Conservation (phyloP, 2,888 invertebrate genomes). For the Clostera curtula region DNA sequence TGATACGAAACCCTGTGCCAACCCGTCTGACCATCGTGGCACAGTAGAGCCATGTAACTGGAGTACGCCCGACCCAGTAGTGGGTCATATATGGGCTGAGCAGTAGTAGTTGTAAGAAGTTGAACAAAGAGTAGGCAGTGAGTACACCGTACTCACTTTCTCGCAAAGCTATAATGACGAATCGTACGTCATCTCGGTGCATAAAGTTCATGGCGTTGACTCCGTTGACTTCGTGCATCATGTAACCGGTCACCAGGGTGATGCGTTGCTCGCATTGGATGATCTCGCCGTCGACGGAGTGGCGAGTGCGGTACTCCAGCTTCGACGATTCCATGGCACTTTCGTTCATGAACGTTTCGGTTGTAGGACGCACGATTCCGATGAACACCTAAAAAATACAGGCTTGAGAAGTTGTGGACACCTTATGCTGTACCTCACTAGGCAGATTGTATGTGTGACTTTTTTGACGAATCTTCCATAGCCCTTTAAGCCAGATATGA, state of each 20-base stretch:
- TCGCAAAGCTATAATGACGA: slow-evolving; percentile 88
- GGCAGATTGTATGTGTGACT: too few species aligned
- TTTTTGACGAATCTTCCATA: too few species aligned
- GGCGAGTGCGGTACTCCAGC: slow-evolving; percentile 91
- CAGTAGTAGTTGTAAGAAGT: too few species aligned
- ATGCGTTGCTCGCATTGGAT: slow-evolving; percentile 92
- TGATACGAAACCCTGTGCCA: too few species aligned
- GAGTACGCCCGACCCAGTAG: too few species aligned
- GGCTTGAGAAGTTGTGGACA: slow-evolving; percentile 7
- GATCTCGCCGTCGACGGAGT: slow-evolving; percentile 90
- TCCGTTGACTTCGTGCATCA: slow-evolving; percentile 90
- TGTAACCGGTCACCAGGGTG: slow-evolving; percentile 90
- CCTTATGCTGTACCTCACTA: too few species aligned
- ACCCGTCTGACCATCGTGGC: too few species aligned
- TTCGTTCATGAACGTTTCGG: slow-evolving; percentile 72
- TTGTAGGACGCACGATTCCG: slow-evolving; percentile 80
- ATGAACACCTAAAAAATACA: slow-evolving; percentile 67
- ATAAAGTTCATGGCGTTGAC: slow-evolving; percentile 91
- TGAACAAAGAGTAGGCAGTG: too few species aligned
- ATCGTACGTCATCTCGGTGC: slow-evolving; percentile 89
- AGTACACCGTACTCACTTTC: slow-evolving; percentile 71
- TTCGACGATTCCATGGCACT: slow-evolving; percentile 53
- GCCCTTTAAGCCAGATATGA: too few species aligned
- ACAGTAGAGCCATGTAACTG: too few species aligned
- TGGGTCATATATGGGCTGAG: too few species aligned